Evolutionary conservation across 2,113 vertebrate genomes (phyloP).

Genomic region (Empidonax traillii): DNA sequence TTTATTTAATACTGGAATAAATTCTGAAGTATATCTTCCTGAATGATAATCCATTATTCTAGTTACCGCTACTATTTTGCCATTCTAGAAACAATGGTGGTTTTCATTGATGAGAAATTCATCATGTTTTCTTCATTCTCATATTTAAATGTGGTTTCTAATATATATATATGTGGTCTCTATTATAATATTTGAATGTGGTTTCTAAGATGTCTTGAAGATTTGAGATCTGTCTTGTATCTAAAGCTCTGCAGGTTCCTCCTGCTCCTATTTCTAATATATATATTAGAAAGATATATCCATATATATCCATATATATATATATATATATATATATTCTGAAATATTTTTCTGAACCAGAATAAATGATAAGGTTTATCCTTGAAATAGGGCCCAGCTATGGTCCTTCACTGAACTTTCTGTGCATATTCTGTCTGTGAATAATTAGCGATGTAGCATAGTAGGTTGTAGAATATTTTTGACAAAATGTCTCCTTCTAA

Average conservation of each 20-base stretch:
- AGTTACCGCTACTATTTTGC: not conserved
- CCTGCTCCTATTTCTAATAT: accelerated
- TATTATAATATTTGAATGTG: not conserved
- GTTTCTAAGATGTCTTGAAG: not conserved
- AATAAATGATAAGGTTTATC: not conserved
- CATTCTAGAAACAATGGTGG: not conserved
- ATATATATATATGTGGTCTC: not conserved
- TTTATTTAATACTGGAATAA: not conserved
- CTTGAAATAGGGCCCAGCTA: not conserved
- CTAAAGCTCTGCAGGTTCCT: not conserved
- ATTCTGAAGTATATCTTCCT: not conserved
- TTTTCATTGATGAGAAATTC: not conserved
- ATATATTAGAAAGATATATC: not conserved
- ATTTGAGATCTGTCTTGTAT: not conserved
- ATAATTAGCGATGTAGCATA: not conserved
- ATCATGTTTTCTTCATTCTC: not conserved
- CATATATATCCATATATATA: not conserved
- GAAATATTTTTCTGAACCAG: not conserved
- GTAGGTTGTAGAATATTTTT: not conserved
- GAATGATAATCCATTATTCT: not conserved
- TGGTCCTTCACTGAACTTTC: not conserved
- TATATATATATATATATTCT: not conserved
- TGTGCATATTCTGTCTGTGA: not conserved
- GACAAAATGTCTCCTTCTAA: not conserved
- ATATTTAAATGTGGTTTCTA: not conserved